Evolutionary conservation across 2,797 vertebrate species (phyloP).

Genomic region (Ciconia nigra): DNA sequence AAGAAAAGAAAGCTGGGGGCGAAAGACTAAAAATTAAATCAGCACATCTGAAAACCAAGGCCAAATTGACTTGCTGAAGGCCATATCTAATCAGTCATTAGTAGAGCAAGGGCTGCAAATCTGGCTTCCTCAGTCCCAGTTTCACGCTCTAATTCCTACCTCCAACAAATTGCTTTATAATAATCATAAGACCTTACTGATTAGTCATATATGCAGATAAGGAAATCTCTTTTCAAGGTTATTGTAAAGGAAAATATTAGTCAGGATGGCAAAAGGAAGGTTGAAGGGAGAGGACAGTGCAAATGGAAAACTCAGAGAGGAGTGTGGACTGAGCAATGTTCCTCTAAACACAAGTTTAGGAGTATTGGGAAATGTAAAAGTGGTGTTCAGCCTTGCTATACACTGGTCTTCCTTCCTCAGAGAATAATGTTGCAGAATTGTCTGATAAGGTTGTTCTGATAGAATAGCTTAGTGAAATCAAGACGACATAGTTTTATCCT

Average conservation of each 20-base stretch:
- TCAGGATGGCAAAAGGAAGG: background rate
- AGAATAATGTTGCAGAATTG: background rate
- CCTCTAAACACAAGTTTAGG: background rate
- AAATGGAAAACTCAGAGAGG: background rate
- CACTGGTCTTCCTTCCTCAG: background rate
- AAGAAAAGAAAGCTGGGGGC: slow-evolving; percentile 12
- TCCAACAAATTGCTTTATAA: slow-evolving; percentile 39
- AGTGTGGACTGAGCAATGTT: background rate
- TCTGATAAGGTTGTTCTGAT: background rate
- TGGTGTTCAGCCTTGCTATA: background rate
- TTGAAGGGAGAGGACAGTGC: background rate
- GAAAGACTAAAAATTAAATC: background rate
- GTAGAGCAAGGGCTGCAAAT: slow-evolving; percentile 15
- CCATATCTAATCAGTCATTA: slow-evolving; percentile 24
- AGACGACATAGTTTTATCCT: background rate
- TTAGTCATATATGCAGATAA: slow-evolving; percentile 42
- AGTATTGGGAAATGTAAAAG: background rate
- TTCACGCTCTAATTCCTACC: slow-evolving; percentile 38
- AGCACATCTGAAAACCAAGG: slow-evolving; percentile 1
- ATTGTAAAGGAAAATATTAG: background rate
- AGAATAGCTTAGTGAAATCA: background rate
- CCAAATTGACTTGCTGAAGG: slow-evolving; percentile 35
- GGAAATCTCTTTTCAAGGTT: slow-evolving; percentile 14
- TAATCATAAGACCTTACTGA: slow-evolving; percentile 31
- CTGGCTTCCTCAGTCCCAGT: background rate